phyloP scores from a whole-genome alignment of 2,888 invertebrate species.

The Doris montereyensis region DNA sequence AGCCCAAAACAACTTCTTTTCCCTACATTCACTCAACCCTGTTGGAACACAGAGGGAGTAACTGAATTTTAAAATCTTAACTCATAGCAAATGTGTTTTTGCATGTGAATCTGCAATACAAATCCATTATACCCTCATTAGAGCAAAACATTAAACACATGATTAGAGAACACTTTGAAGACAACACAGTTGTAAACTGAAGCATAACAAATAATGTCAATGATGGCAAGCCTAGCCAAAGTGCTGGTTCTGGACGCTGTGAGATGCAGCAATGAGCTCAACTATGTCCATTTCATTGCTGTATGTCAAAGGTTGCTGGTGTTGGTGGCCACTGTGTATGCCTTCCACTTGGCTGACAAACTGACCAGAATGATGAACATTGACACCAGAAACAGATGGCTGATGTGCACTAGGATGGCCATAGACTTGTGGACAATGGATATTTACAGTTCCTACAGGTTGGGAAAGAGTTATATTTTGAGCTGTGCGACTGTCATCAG shows the following conservation, averaged over 20 bases:
- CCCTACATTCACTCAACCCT: no score
- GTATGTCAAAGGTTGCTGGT: constrained; percentile 34
- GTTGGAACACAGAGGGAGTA: no score
- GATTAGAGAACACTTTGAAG: no score
- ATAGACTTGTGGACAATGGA: constrained; percentile 39
- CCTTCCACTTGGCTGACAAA: constrained; percentile 38
- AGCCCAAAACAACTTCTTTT: no score
- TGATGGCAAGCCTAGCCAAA: constrained; percentile 24
- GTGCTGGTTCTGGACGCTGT: constrained; percentile 41
- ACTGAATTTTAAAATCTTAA: no score
- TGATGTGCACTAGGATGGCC: constrained; percentile 36
- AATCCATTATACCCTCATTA: no score
- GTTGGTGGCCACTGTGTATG: constrained; percentile 36
- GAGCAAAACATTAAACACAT: no score
- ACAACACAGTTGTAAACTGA: no score
- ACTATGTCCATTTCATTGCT: constrained; percentile 41
- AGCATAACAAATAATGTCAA: no score
- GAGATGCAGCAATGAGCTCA: constrained; percentile 40
- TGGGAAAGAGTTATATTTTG: constrained; percentile 34
- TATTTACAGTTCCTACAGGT: constrained; percentile 30
- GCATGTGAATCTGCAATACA: no score
- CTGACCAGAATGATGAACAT: constrained; percentile 34
- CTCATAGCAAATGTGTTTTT: no score
- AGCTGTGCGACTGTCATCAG: constrained; percentile 30
- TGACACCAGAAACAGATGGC: constrained; percentile 33